Conservation (phyloP, 2,888 invertebrate genomes). For the Cosmia pyralina region DNA sequence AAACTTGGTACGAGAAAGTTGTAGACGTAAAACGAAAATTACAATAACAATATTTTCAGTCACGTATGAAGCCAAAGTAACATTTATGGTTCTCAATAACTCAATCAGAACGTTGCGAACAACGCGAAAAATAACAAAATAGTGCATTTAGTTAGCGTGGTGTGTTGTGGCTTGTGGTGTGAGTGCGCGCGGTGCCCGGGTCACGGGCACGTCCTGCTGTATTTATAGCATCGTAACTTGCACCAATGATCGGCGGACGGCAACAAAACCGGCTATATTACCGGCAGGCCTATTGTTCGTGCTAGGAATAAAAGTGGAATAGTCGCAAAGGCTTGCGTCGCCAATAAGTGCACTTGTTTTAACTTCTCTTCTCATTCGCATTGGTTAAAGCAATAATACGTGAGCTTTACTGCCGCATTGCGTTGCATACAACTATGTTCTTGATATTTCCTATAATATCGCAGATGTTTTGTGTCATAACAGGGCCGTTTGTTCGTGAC, state of each 20-base stretch:
- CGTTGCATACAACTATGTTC: constrained; percentile 71
- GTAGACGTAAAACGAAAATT: constrained; percentile 39
- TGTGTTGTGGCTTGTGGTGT: constrained; percentile 59
- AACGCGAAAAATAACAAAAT: constrained; percentile 62
- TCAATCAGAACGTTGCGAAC: constrained; percentile 52
- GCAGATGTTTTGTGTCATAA: constrained; percentile 56
- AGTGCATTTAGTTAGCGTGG: constrained; percentile 57
- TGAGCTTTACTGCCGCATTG: constrained; percentile 80
- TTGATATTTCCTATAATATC: constrained; percentile 69
- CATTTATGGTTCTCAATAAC: constrained; percentile 57
- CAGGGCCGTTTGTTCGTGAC: constrained; percentile 35
- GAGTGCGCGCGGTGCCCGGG: constrained; percentile 72
- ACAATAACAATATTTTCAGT: constrained; percentile 57
- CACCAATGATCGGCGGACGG: constrained; percentile 83
- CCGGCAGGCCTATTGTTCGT: constrained; percentile 84
- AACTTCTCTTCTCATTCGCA: constrained; percentile 76
- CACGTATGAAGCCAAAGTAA: constrained; percentile 62
- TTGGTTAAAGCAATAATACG: constrained; percentile 72
- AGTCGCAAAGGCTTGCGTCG: constrained; percentile 72
- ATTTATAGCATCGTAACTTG: constrained; percentile 89
- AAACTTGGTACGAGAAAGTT: constrained; percentile 43
- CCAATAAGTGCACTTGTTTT: constrained; percentile 81
- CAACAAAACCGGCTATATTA: constrained; percentile 80
- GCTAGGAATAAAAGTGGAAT: constrained; percentile 84
- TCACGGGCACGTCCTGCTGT: constrained; percentile 86